These are phyloP conservation scores for Tetranychus truncatus DNA, from an alignment of 2,888 invertebrate species.

Conservation along the genomic window DNA sequence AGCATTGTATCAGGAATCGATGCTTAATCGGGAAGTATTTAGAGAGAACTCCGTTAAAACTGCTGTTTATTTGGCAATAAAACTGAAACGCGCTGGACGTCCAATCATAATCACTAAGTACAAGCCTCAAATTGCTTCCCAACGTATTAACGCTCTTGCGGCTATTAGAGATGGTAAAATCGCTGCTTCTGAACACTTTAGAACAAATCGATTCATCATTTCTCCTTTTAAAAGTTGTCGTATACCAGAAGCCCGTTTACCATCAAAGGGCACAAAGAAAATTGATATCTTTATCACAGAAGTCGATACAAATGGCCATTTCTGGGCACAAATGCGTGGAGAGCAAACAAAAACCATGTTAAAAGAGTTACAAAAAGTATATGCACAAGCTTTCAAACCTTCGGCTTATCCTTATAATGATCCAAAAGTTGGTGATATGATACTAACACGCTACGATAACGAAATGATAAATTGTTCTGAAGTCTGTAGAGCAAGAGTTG, in stretches of 20 bases:
- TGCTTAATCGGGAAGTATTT: not conserved
- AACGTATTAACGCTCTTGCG: not conserved
- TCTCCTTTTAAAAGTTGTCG: not conserved
- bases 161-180: conserved; percentile 7
- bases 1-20: not conserved
- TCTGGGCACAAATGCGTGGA: conserved; percentile 1
- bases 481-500: conserved; percentile 39
- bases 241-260: not conserved
- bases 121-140: not conserved
- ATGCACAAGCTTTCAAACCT: not conserved
- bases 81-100: conserved; percentile 38
- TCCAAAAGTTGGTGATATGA: conserved; percentile 4
- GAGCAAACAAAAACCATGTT: not conserved
- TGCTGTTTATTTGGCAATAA: conserved; percentile 55
- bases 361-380: not conserved
- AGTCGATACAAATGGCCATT: not conserved
- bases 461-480: too few relatives aligned
- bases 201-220: not conserved
- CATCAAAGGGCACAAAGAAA: not conserved
- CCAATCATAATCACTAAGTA: conserved; percentile 31
- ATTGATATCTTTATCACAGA: conserved; percentile 2
- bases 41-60: conserved; percentile 15
- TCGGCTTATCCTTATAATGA: not conserved
- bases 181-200: not conserved
- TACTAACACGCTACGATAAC: not conserved